Evolutionary conservation across 2,797 vertebrate genomes (phyloP), one percentile per base, ranked within the genome.

Genomic region (Chanos chanos): DNA sequence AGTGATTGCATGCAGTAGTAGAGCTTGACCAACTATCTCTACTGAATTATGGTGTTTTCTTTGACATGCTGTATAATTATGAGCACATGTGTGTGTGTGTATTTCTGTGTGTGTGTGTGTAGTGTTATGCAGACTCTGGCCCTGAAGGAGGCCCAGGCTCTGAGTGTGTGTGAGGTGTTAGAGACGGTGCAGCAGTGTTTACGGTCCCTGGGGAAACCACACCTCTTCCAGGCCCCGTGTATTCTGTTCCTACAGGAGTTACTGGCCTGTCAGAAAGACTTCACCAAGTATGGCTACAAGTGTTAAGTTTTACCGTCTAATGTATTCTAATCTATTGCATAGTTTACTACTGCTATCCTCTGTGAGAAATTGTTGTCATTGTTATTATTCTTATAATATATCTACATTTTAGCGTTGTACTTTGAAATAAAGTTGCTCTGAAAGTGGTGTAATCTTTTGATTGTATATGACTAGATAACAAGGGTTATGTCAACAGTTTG

Each of bases 251-350:
- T 98, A 0, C 83, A 98, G 68, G 97, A 99, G 70, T 89, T 99
- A 59, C 87, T 99, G 27, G 86, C 92, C 15, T 99, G 94, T 75
- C 97, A 99, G 85, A 98, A 95, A 73, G 96, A 98, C 67, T 98
- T 99, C 76, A 94, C 94, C 58, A 92, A 93, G 96, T 99, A 87
- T 73, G 85, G 9, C 21, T 5, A n/a, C n/a, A n/a, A n/a, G n/a
- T n/a, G n/a, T n/a, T n/a, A n/a, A n/a, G n/a, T n/a, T n/a, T n/a
- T n/a, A n/a, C n/a, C n/a, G n/a, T n/a, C n/a, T n/a, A n/a, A n/a
- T n/a, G n/a, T n/a, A n/a, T n/a, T n/a, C n/a, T n/a, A n/a, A n/a
- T n/a, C n/a, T n/a, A n/a, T n/a, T n/a, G n/a, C n/a, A n/a, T n/a
- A n/a, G n/a, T n/a, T n/a, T n/a, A n/a, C n/a, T n/a, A n/a, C n/a